Evolutionary conservation across 2,113 vertebrate species (phyloP), one percentile per base, ranked within the genome.

Genomic region (Poicephalus meyeri): DNA sequence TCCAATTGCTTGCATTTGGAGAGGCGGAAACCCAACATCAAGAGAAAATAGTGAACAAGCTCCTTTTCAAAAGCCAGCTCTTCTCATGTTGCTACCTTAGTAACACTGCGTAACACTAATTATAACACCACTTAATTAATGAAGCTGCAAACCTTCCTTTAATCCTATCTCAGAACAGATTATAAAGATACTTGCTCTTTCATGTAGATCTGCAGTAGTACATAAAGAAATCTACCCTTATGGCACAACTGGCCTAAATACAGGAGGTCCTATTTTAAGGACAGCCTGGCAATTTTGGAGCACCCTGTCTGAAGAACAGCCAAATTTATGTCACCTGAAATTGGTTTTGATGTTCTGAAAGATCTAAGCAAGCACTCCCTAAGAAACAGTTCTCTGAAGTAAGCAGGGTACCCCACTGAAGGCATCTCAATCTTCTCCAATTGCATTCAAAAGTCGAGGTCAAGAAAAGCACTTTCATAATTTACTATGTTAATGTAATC

Each of bases 131-230:
- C 29, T 77, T 88, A 89, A 85, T 95, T 91, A 97, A 91, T 7
- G 58, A 92, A 82, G 77, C 58, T 66, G 70, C 66, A 91, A 78
- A 64, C 71, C 74, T 58, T 63, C 76, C 69, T 90, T 86, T 96
- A 95, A 97, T 97, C 94, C 84, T 63, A 66, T 26, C 78, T 92
- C 70, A 92, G 33, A 90, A 46, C 28, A 91, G 95, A 95, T 95
- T 88, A 91, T 58, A 85, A 73, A 90, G 69, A 46, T 12, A 49
- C 41, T 60, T 79, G n/a, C 56, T 87, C 70, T 88, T 35, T 89
- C 52, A 65, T 0, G 2, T 5, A 60, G 26, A 42, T 42, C 11
- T 46, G 49, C 47, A 79, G 44, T 4, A 68, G 44, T 25, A 11
- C 7, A 11, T 10, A 68, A 89, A 19, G 35, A 91, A 66, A 52